A percentile compares a stretch with the other conserved stretches of the same genome.
Evolutionary conservation across 2,113 vertebrate genomes (phyloP).

Genomic region (Hepsetus odoe): DNA sequence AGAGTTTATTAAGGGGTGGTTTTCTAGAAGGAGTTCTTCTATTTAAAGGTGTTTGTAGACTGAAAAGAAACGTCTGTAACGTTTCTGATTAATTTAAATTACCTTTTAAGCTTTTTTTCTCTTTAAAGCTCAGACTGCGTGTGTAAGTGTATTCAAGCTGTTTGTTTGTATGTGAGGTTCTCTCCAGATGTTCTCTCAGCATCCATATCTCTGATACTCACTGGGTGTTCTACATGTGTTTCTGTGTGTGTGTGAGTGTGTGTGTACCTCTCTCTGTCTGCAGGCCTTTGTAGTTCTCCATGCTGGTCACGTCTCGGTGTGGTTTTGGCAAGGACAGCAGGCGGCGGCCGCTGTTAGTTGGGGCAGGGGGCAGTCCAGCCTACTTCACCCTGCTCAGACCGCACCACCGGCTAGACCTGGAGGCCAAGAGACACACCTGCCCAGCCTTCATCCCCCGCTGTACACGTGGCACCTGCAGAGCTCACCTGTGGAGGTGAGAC

Average conservation of each 20-base stretch:
- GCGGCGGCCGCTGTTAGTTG: constrained; percentile 11
- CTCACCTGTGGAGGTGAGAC: constrained; percentile 38
- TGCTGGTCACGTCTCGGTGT: constrained; percentile 43
- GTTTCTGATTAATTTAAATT: too few relatives aligned
- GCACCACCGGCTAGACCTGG: constrained; percentile 34
- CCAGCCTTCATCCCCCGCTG: background rate
- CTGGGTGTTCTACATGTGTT: background rate
- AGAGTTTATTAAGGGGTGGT: too few relatives aligned
- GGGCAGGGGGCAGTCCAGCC: constrained; percentile 9
- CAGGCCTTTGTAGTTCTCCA: constrained; percentile 38
- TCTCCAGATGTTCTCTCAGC: constrained; percentile 46
- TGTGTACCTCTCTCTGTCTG: constrained; percentile 15
- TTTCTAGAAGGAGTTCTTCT: too few relatives aligned
- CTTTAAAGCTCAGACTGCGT: background rate
- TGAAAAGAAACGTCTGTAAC: too few relatives aligned
- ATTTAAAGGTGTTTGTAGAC: too few relatives aligned
- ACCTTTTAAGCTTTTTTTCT: background rate
- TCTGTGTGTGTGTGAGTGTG: constrained; percentile 2
- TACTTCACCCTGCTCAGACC: constrained; percentile 45
- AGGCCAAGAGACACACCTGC: constrained; percentile 48
- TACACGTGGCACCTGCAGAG: constrained; percentile 27
- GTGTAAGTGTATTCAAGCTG: constrained; percentile 11
- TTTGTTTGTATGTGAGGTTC: background rate
- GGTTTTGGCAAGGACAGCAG: constrained; percentile 53
- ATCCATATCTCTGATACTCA: constrained; percentile 12